Conservation (phyloP, 2,888 invertebrate genomes). For the Caenorhabditis sp. region DNA sequence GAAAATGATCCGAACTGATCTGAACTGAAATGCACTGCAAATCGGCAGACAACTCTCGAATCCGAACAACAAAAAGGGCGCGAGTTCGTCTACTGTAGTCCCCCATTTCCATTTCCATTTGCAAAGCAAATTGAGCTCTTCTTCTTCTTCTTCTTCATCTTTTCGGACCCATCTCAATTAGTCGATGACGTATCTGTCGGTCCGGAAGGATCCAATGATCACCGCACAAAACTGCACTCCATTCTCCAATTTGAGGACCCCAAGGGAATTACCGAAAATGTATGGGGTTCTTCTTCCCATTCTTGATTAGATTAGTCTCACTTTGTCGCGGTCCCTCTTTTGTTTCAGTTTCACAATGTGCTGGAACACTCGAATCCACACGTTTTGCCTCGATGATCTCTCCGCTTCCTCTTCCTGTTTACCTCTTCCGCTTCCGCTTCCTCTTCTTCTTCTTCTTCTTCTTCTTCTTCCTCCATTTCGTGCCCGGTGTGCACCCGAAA, state of each 20-base stretch:
- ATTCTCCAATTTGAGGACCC: conserved; percentile 5
- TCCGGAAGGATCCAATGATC: not conserved
- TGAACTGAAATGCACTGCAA: no score
- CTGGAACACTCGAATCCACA: no score
- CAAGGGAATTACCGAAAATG: not conserved
- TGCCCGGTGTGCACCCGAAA: conserved; percentile 4
- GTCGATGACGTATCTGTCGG: conserved; percentile 1
- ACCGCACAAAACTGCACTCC: not conserved
- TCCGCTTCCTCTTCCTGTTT: conserved; percentile 4
- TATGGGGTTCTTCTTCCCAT: not conserved
- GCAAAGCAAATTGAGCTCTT: no score
- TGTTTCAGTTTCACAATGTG: conserved; percentile 8
- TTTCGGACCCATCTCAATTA: no score
- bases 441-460: not conserved
- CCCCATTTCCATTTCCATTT: no score
- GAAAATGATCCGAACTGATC: no score
- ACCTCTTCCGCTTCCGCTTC: not conserved
- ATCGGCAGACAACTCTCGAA: no score
- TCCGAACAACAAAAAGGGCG: no score
- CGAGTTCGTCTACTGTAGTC: no score
- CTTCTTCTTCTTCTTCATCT: no score
- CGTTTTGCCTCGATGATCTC: no score
- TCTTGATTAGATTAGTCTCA: not conserved
- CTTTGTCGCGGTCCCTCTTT: not conserved
- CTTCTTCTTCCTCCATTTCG: not conserved